Conservation (phyloP, 2,797 vertebrate genomes). For the Megalops cyprinoides region DNA sequence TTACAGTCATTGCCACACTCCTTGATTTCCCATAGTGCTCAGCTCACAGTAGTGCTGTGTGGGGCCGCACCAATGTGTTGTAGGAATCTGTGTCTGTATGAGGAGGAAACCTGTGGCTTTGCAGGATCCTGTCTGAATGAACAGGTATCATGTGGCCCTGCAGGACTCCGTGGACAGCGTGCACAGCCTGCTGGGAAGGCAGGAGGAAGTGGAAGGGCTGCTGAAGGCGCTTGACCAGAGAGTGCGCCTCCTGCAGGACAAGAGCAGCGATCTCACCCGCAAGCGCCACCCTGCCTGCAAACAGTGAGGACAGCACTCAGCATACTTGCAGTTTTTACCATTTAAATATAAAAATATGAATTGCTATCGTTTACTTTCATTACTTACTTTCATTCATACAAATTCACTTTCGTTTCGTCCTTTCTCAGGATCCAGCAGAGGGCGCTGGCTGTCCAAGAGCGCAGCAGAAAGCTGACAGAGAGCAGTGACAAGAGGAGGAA, state of each 20-base stretch:
- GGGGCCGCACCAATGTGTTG: too few species aligned
- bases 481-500: slow-evolving; percentile 70
- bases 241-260: slow-evolving; percentile 65
- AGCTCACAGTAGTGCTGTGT: too few species aligned
- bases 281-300: slow-evolving; percentile 69
- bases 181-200: slow-evolving; percentile 77
- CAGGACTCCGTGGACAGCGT: slow-evolving; percentile 82
- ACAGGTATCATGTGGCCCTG: too few species aligned
- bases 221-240: slow-evolving; percentile 70
- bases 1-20: too few species aligned
- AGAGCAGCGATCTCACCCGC: slow-evolving; percentile 67
- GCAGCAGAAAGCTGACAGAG: slow-evolving; percentile 68
- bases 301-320: slow-evolving; percentile 61
- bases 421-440: slow-evolving; percentile 70
- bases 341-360: too few species aligned
- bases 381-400: too few species aligned
- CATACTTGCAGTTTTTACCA: too few species aligned
- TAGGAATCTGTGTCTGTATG: too few species aligned
- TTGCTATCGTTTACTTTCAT: slow-evolving; percentile 2
- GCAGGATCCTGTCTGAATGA: too few species aligned
- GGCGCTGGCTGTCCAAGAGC: slow-evolving; percentile 52
- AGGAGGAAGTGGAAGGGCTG: slow-evolving; percentile 78
- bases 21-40: too few species aligned
- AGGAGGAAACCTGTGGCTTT: too few species aligned
- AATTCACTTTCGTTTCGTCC: too few species aligned